A percentile compares a stretch with the other conserved stretches of the same genome.
Evolutionary conservation across 2,797 vertebrate genomes (phyloP).

Genomic region (Apogon talboti): DNA sequence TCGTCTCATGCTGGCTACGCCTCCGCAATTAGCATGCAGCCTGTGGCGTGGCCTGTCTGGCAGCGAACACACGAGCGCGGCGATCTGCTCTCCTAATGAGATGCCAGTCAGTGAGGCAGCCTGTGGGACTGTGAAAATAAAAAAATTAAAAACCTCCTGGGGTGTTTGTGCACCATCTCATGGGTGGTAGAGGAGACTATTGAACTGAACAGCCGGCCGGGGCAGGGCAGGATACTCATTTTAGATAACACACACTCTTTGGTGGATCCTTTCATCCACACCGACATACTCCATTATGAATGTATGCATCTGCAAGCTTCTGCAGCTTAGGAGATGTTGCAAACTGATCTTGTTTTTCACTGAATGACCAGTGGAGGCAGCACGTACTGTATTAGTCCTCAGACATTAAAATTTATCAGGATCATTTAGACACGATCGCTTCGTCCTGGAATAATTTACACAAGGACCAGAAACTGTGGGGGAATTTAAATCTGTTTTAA

Average conservation of each 20-base stretch:
- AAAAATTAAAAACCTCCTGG: conserved; percentile 33
- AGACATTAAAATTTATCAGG: too few species aligned
- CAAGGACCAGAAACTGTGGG: too few species aligned
- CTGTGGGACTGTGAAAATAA: conserved; percentile 53
- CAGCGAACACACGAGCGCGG: conserved; percentile 51
- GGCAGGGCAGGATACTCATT: conserved; percentile 42
- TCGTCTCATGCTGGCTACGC: conserved; percentile 73
- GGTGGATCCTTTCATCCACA: conserved; percentile 33
- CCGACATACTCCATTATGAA: conserved; percentile 14
- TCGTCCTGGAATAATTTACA: too few species aligned
- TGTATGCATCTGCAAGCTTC: conserved; percentile 6
- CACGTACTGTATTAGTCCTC: conserved; percentile 10
- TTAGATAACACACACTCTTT: conserved; percentile 54
- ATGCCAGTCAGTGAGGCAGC: conserved; percentile 73
- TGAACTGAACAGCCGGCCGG: conserved; percentile 42
- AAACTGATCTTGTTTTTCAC: background rate
- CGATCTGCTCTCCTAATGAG: conserved; percentile 76
- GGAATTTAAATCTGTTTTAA: too few species aligned
- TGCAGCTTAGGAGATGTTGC: background rate
- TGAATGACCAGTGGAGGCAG: conserved; percentile 1
- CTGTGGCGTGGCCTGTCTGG: conserved; percentile 79
- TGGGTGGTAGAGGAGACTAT: conserved; percentile 55
- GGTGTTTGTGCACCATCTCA: conserved; percentile 56
- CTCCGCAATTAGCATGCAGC: conserved; percentile 82
- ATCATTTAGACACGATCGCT: background rate